These are phyloP conservation scores for Nemurella pictetii DNA, from an alignment of 2,888 invertebrate species.

Conservation along the genomic window DNA sequence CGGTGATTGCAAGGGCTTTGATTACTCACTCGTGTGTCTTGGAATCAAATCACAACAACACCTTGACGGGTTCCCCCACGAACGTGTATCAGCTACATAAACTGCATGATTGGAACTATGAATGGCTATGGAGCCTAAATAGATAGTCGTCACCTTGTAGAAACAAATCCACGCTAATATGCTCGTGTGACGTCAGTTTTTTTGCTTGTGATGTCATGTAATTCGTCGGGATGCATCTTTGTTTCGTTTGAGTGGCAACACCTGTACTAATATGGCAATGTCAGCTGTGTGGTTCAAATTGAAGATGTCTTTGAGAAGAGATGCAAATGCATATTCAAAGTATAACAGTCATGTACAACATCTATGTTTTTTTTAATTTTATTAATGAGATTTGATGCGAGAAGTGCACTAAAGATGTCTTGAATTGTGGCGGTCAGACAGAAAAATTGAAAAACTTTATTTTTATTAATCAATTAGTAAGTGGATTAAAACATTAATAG, in stretches of 20 bases:
- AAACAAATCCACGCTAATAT: background rate
- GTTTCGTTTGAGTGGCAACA: background rate
- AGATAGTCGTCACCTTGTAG: background rate
- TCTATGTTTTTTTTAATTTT: background rate
- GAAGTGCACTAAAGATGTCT: background rate
- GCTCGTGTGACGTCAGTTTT: background rate
- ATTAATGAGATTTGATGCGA: too few relatives aligned
- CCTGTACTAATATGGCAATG: slow-evolving; percentile 25
- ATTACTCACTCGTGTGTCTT: too few relatives aligned
- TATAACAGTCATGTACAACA: background rate
- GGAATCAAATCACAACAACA: background rate
- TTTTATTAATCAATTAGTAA: too few relatives aligned
- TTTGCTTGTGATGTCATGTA: background rate
- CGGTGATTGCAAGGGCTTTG: background rate
- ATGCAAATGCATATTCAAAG: too few relatives aligned
- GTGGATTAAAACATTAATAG: background rate
- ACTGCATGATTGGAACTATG: background rate
- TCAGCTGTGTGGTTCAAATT: background rate
- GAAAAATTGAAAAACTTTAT: background rate
- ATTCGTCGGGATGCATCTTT: background rate
- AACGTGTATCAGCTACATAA: background rate
- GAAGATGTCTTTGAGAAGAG: background rate
- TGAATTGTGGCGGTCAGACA: background rate
- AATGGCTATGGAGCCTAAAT: background rate
- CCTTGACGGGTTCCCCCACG: background rate